Base-by-base conservation (phyloP, 1,140 invertebrate species). In the Sinonovacula constricta region DNA sequence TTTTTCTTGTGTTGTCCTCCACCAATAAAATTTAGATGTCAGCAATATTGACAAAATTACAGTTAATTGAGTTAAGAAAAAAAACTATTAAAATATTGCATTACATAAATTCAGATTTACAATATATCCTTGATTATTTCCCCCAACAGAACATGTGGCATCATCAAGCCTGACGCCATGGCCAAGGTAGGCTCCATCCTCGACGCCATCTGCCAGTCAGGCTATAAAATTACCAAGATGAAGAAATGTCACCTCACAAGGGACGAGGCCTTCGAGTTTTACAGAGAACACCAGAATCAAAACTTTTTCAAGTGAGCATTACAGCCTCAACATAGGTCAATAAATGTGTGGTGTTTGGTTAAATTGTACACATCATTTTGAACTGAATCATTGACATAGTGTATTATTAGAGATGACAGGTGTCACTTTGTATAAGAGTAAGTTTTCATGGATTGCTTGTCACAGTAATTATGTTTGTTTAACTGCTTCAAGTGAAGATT, bases 171-270 rank as follows among this genome's bases (percentile, higher is more conserved):
- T 34, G 92, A 94, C 81, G 92, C 93, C 28, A 90, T 94, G n/a
- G 90, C 92, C 18, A 93, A 94, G 87, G 92, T 94, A 80, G 95
- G 95, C n/a, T 93, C 94, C 84, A 95, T 97, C 74, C 81, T 97
- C 1, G 93, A 93, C 77, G 87, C 92, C 26, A 93, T 97, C 26
- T 91, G 92, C 84, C 91, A 94, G 54, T 92, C 93, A 86, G 93
- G 95, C 36, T 93, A 96, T 77, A 93, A 93, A 63, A 93, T 97
- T 66, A 93, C 93, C 66, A 94, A 95, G 85, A 93, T 95, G 71
- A 94, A 95, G 72, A 95, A 95, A 93, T 91, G 93, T 10, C 90
- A 91, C 68, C 88, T 97, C 14, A 91, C 92, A 26, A 87, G 92
- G 67, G 92, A 93, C 65, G 93, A 94, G 87, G 93, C 94, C 1